Conservation (phyloP, 2,113 vertebrate genomes). For the Arenaria interpres region DNA sequence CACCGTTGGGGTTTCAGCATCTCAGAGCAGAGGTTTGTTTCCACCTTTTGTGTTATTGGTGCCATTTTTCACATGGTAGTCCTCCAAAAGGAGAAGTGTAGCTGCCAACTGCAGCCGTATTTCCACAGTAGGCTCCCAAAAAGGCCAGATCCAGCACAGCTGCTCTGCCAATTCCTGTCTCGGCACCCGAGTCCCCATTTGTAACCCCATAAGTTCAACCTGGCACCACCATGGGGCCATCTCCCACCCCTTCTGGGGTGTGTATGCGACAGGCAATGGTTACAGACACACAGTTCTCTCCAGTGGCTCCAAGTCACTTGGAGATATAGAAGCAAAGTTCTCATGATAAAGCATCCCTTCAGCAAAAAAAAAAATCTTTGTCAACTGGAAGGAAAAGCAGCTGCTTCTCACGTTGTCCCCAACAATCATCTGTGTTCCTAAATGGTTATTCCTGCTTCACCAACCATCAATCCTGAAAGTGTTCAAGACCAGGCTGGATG, state of each 20-base stretch:
- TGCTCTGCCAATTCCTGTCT: background rate
- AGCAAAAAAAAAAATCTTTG: background rate
- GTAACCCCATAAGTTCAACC: background rate
- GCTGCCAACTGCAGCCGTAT: background rate
- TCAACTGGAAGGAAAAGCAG: background rate
- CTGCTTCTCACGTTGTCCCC: background rate
- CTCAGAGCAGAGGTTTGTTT: background rate
- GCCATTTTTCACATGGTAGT: background rate
- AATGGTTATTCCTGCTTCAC: background rate
- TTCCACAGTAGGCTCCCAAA: background rate
- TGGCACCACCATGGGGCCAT: accelerated
- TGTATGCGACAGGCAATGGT: accelerated
- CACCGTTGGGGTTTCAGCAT: background rate
- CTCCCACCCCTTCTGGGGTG: background rate
- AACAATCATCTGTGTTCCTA: background rate
- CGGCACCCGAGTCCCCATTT: background rate
- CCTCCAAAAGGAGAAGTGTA: background rate
- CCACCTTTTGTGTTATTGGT: accelerated
- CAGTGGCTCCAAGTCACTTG: background rate
- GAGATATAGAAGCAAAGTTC: background rate
- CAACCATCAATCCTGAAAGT: background rate
- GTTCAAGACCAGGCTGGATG: no score
- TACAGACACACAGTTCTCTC: background rate
- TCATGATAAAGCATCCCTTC: background rate
- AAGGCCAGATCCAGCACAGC: background rate